Evolutionary conservation across 2,888 invertebrate genomes (phyloP).

Genomic region (Caenorhabditis macrosperma): DNA sequence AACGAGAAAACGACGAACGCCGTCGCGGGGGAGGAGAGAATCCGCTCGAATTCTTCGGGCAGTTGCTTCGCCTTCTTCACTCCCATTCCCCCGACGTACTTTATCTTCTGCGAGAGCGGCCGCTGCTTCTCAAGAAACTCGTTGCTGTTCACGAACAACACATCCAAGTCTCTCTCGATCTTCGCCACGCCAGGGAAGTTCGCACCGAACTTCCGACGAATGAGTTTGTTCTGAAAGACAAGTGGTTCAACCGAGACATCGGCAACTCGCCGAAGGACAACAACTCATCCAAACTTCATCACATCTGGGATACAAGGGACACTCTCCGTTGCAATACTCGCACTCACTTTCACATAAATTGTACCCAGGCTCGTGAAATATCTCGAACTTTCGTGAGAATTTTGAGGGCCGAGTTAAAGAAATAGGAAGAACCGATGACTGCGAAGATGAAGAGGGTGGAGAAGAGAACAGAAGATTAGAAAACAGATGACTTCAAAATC

Average conservation of each 20-base stretch:
- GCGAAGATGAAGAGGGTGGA: slow-evolving; percentile 19
- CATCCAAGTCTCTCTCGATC: slow-evolving; percentile 36
- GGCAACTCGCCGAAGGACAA: neutral
- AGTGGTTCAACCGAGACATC: neutral
- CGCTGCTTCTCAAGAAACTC: slow-evolving; percentile 69
- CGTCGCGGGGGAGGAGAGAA: neutral
- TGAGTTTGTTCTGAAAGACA: slow-evolving; percentile 38
- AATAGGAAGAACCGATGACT: slow-evolving; percentile 29
- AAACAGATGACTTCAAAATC: too few relatives aligned
- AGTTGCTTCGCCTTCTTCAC: slow-evolving; percentile 36
- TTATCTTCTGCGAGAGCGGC: slow-evolving; percentile 68
- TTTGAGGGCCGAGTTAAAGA: slow-evolving; percentile 8
- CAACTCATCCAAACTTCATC: neutral
- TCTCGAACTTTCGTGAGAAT: slow-evolving; percentile 22
- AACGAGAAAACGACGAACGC: slow-evolving; percentile 68
- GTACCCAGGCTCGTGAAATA: slow-evolving; percentile 26
- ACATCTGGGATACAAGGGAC: slow-evolving; percentile 10
- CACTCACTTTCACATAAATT: slow-evolving; percentile 20
- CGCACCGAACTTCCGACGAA: slow-evolving; percentile 13
- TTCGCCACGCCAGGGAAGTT: slow-evolving; percentile 35
- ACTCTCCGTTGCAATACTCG: neutral
- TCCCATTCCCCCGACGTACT: slow-evolving; percentile 70
- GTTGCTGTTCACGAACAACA: slow-evolving; percentile 67
- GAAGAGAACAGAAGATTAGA: too few relatives aligned
- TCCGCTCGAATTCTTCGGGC: slow-evolving; percentile 16